These are phyloP conservation scores for Tragelaphus eurycerus DNA, from an alignment of 2,797 vertebrate genomes.

Conservation along the genomic window DNA sequence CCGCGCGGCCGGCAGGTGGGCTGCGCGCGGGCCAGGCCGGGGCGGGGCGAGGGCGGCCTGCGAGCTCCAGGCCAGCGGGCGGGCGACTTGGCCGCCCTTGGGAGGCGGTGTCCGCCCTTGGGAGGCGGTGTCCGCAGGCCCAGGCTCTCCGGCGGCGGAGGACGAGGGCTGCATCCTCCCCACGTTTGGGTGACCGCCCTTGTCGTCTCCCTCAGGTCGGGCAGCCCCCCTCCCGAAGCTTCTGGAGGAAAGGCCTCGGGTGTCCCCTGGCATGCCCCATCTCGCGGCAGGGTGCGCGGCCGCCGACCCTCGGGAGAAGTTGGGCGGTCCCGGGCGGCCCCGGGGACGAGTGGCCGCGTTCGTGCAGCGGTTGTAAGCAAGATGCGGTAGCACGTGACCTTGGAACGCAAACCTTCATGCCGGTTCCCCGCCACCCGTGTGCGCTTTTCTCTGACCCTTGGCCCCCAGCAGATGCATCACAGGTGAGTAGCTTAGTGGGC, in stretches of 20 bases:
- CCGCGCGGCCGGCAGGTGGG: constrained; percentile 53
- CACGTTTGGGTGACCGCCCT: neutral
- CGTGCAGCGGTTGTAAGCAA: constrained; percentile 39
- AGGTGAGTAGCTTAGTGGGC: constrained; percentile 76
- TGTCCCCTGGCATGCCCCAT: constrained; percentile 43
- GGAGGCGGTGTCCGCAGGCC: neutral
- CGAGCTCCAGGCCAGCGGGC: neutral
- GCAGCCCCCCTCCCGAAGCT: constrained; percentile 7
- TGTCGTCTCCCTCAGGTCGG: constrained; percentile 19
- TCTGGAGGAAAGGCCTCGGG: constrained; percentile 33
- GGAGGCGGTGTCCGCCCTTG: neutral
- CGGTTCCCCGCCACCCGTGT: neutral
- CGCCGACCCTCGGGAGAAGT: neutral
- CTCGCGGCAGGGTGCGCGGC: neutral
- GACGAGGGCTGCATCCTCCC: neutral
- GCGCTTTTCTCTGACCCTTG: neutral
- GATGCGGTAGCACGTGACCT: constrained; percentile 50
- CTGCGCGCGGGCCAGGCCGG: neutral
- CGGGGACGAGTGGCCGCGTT: neutral
- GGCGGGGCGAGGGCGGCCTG: neutral
- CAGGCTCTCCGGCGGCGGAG: neutral
- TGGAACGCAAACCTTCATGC: neutral
- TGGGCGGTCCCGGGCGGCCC: constrained; percentile 25
- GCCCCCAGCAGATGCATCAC: constrained; percentile 70
- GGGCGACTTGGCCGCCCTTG: neutral